Evolutionary conservation across 2,797 vertebrate species (phyloP).

Genomic region (Leptoclinus maculatus): DNA sequence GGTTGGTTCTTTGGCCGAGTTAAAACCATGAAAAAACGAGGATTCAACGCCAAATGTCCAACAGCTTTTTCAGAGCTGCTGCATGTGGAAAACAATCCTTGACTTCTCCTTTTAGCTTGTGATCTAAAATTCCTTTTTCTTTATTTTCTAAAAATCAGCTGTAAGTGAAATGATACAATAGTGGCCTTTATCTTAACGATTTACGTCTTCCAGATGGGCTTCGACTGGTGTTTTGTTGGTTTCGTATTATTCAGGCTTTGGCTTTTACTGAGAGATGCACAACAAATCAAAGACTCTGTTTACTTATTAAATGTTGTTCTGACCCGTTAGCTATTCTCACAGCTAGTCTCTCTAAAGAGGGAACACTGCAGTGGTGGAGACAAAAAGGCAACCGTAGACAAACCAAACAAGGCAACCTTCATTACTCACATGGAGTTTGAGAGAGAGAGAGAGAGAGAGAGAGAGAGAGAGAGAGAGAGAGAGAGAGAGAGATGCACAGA

Average conservation of each 20-base stretch:
- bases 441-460: neutral
- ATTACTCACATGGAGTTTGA: neutral
- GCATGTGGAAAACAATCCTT: conserved; percentile 40
- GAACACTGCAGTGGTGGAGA: neutral
- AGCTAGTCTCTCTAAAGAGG: neutral
- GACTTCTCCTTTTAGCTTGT: neutral
- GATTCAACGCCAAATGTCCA: conserved; percentile 49
- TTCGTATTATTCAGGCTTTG: neutral
- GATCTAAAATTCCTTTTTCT: too few relatives aligned
- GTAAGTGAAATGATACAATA: neutral
- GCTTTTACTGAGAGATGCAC: conserved; percentile 6
- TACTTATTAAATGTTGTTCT: conserved; percentile 26
- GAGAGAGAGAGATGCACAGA: neutral
- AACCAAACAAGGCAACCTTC: neutral
- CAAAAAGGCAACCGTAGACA: neutral
- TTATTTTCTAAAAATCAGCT: too few relatives aligned
- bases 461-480: too few relatives aligned
- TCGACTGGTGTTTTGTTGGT: neutral
- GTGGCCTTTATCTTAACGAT: neutral
- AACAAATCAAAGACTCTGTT: conserved; percentile 16
- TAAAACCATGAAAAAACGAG: conserved; percentile 51
- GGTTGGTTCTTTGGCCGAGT: conserved; percentile 59
- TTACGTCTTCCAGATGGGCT: neutral
- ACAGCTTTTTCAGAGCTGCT: conserved; percentile 30
- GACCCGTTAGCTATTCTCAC: conserved; percentile 19